These are phyloP conservation scores for Aradophagus sp. DNA, from an alignment of 1,140 invertebrate species.

Conservation along the genomic window DNA sequence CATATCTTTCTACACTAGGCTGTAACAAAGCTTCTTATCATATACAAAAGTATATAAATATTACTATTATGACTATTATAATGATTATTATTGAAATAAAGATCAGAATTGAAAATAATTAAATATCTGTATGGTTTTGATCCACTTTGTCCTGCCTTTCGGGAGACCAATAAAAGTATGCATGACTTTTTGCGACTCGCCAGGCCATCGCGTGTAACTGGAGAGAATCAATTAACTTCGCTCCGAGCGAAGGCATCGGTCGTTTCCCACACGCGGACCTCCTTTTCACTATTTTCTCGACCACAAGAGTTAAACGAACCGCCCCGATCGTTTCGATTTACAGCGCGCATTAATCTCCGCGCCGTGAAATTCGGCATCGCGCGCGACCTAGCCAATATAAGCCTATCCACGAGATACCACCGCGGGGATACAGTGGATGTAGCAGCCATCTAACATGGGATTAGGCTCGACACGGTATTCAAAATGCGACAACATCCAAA, in stretches of 20 bases:
- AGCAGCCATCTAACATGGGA: slow-evolving; percentile 53
- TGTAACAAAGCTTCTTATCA: slow-evolving; percentile 49
- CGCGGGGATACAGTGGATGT: slow-evolving; percentile 13
- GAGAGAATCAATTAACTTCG: slow-evolving; percentile 43
- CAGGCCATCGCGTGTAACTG: slow-evolving; percentile 26
- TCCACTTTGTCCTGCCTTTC: background rate
- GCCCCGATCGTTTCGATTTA: slow-evolving; percentile 40
- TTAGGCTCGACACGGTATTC: slow-evolving; percentile 58
- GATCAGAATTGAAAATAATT: slow-evolving; percentile 11
- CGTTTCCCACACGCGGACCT: slow-evolving; percentile 30
- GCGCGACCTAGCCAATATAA: slow-evolving; percentile 15
- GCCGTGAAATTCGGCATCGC: slow-evolving; percentile 52
- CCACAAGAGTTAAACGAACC: slow-evolving; percentile 50
- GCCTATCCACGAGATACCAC: slow-evolving; percentile 34
- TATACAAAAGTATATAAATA: slow-evolving; percentile 14
- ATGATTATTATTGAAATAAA: slow-evolving; percentile 34
- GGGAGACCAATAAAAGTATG: background rate
- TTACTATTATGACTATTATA: slow-evolving; percentile 12
- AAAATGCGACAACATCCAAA: slow-evolving; percentile 42
- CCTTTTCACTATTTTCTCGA: slow-evolving; percentile 48
- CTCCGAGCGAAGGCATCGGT: slow-evolving; percentile 5
- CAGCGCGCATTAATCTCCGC: slow-evolving; percentile 50
- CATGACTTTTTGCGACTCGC: slow-evolving; percentile 25
- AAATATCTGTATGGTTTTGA: background rate
- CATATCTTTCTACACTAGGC: slow-evolving; percentile 50